These are phyloP conservation scores for Penaeus japonicus DNA, from an alignment of 1,140 invertebrate genomes.

Conservation along the genomic window DNA sequence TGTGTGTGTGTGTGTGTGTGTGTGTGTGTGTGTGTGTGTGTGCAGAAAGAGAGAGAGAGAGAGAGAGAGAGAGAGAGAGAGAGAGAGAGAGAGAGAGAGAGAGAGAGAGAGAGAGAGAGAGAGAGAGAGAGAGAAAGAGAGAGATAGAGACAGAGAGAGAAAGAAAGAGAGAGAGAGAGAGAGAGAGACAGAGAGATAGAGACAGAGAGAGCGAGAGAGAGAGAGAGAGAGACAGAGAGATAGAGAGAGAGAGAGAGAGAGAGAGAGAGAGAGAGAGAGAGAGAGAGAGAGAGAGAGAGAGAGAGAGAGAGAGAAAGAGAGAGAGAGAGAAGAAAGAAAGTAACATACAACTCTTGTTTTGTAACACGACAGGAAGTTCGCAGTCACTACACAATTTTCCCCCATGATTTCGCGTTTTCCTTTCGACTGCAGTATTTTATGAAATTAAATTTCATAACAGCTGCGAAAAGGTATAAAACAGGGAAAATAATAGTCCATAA, in stretches of 20 bases:
- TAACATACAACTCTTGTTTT: background rate
- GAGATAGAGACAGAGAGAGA: too few relatives aligned
- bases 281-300: background rate
- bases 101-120: too few relatives aligned
- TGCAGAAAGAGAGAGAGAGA: background rate
- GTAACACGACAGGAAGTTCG: too few relatives aligned
- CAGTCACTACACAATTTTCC: too few relatives aligned
- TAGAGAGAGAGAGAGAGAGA: background rate
- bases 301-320: background rate
- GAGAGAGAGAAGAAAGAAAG: background rate
- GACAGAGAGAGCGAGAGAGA: background rate
- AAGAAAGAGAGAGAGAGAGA: background rate
- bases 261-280: background rate
- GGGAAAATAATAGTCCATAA: too few relatives aligned
- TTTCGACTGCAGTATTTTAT: too few relatives aligned
- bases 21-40: background rate
- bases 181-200: background rate
- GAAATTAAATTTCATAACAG: too few relatives aligned
- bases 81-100: too few relatives aligned
- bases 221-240: background rate
- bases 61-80: too few relatives aligned
- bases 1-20: background rate
- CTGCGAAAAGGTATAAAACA: too few relatives aligned
- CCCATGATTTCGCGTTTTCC: too few relatives aligned
- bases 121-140: too few relatives aligned